Conservation (phyloP, 2,113 vertebrate genomes). For the Anolis carolinensis region DNA sequence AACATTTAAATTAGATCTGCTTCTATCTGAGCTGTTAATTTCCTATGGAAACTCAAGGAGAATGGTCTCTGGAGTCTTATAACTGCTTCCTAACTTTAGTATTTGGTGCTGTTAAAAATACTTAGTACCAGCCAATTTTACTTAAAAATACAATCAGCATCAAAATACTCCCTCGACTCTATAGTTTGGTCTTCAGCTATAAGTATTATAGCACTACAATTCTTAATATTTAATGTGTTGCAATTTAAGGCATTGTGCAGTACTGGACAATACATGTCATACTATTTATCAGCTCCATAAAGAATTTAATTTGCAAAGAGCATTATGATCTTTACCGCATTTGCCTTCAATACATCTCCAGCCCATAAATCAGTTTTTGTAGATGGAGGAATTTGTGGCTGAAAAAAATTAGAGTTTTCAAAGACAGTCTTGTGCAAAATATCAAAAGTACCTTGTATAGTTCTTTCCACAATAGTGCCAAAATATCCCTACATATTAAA, state of each 20-base stretch:
- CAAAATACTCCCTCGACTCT: slow-evolving; percentile 25
- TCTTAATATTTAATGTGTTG: neutral
- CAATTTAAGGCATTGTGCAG: neutral
- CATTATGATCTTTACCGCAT: neutral
- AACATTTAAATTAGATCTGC: slow-evolving; percentile 37
- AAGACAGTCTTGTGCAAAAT: neutral
- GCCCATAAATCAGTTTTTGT: neutral
- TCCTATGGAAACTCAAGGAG: slow-evolving; percentile 17
- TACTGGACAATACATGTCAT: neutral
- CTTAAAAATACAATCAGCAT: slow-evolving; percentile 33
- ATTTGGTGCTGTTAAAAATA: neutral
- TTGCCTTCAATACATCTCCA: neutral
- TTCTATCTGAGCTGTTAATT: slow-evolving; percentile 45
- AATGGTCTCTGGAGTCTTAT: slow-evolving; percentile 6
- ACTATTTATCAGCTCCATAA: neutral
- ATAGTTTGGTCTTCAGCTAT: slow-evolving; percentile 13
- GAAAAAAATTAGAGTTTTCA: neutral
- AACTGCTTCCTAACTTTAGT: slow-evolving; percentile 10
- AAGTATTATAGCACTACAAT: slow-evolving; percentile 9
- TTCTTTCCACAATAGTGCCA: neutral
- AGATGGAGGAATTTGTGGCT: neutral
- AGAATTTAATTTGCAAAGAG: neutral
- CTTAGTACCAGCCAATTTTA: slow-evolving; percentile 19
- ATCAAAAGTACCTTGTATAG: neutral
- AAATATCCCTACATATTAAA: neutral